Evolutionary conservation across 2,113 vertebrate species (phyloP).

Genomic region (Mungos mungo): DNA sequence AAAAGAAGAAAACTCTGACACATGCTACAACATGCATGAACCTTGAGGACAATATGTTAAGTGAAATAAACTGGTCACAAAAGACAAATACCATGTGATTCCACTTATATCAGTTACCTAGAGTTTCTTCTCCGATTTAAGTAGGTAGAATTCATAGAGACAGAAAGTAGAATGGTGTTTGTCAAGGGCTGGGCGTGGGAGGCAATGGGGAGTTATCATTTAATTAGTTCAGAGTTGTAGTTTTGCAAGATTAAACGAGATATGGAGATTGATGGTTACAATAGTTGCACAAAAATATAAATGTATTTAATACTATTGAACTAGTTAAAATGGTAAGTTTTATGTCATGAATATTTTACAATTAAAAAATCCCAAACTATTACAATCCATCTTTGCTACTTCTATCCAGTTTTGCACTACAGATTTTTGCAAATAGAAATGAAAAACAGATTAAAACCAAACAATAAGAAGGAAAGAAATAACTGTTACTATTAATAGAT

Average conservation of each 20-base stretch:
- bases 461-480: not conserved
- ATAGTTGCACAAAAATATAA: not conserved
- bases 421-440: not conserved
- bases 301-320: not conserved
- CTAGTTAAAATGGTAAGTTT: not conserved
- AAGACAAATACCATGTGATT: not conserved
- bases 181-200: not conserved
- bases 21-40: not conserved
- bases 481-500: not conserved
- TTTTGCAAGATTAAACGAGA: not conserved
- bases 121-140: not conserved
- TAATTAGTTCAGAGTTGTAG: not conserved
- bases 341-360: not conserved
- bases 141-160: not conserved
- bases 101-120: not conserved
- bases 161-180: not conserved
- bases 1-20: not conserved
- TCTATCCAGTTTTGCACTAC: not conserved
- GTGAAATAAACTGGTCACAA: not conserved
- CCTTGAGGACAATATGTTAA: not conserved
- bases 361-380: not conserved
- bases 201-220: not conserved
- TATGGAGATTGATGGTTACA: not conserved
- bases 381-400: not conserved
- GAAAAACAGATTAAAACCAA: not conserved